These are phyloP conservation scores for Chrysocyon brachyurus DNA, from an alignment of 2,797 vertebrate genomes.

Conservation along the genomic window DNA sequence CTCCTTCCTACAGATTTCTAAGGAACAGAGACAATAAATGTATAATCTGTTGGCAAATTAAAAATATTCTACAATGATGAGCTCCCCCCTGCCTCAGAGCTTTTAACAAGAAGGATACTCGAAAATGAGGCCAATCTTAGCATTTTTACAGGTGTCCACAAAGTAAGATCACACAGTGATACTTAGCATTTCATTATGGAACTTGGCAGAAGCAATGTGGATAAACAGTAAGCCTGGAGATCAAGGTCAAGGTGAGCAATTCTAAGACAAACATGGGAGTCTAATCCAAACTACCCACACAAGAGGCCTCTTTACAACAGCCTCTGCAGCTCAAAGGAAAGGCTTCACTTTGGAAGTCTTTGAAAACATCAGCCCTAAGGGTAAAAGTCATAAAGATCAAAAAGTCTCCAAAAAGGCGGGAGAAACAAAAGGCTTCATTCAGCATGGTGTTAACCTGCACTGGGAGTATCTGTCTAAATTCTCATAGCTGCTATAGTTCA, in stretches of 20 bases:
- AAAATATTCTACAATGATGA: background rate
- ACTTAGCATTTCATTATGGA: background rate
- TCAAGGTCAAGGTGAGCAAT: background rate
- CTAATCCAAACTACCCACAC: background rate
- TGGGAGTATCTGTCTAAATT: background rate
- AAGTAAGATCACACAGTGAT: background rate
- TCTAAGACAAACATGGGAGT: background rate
- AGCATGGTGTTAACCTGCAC: background rate
- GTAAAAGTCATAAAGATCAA: slow-evolving; percentile 4
- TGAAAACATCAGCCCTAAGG: background rate
- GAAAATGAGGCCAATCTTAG: background rate
- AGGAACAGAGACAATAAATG: background rate
- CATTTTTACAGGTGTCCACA: background rate
- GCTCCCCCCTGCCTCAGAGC: background rate
- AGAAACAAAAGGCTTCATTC: background rate
- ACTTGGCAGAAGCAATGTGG: background rate
- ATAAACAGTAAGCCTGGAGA: background rate
- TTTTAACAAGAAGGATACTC: background rate
- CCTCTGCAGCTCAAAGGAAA: background rate
- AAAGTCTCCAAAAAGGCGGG: background rate
- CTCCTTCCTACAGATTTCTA: slow-evolving; percentile 7
- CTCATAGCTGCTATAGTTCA: background rate
- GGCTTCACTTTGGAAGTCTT: background rate
- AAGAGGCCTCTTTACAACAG: background rate
- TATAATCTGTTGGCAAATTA: background rate